A percentile compares a stretch with the other conserved stretches of the same genome.
Evolutionary conservation across 2,113 vertebrate species (phyloP).

Genomic region (Ptychochromis oligacanthus): DNA sequence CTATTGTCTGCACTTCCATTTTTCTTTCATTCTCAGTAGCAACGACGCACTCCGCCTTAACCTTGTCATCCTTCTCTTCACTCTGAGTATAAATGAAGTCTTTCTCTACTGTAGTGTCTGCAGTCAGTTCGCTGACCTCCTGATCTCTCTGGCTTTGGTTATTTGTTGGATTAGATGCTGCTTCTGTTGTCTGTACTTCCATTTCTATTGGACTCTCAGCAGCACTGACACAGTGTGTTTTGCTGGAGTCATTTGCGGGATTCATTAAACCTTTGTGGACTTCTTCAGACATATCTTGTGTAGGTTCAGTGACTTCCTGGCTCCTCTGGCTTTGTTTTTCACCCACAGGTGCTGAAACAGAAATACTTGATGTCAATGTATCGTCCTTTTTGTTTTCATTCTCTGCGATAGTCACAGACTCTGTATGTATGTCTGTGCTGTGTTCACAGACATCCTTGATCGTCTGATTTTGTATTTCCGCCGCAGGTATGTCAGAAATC

Average conservation of each 20-base stretch:
- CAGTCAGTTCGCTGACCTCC: not conserved
- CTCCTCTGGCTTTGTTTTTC: not conserved
- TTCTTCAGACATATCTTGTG: not conserved
- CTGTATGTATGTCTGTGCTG: not conserved
- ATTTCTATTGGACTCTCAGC: conserved; percentile 11
- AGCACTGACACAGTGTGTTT: not conserved
- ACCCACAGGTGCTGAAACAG: not conserved
- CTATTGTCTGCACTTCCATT: conserved; percentile 1
- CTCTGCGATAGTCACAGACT: not conserved
- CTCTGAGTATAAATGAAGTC: not conserved
- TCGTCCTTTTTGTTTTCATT: not conserved
- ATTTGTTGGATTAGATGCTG: conserved; percentile 5
- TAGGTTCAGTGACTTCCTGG: not conserved
- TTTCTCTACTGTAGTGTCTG: not conserved
- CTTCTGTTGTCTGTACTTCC: not conserved
- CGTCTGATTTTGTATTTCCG: not conserved
- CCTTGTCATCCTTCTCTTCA: conserved; percentile 7
- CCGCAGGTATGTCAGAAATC: not conserved
- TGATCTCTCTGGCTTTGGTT: conserved; percentile 2
- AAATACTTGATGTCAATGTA: not conserved
- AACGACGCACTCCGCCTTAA: not conserved
- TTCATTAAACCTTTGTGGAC: not conserved
- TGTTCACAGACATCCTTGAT: not conserved
- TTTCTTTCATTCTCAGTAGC: conserved; percentile 7
- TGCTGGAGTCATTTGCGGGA: not conserved